Evolutionary conservation across 1,140 invertebrate species (phyloP), one percentile per base, ranked within the genome.

Genomic region (Magallana angulata): DNA sequence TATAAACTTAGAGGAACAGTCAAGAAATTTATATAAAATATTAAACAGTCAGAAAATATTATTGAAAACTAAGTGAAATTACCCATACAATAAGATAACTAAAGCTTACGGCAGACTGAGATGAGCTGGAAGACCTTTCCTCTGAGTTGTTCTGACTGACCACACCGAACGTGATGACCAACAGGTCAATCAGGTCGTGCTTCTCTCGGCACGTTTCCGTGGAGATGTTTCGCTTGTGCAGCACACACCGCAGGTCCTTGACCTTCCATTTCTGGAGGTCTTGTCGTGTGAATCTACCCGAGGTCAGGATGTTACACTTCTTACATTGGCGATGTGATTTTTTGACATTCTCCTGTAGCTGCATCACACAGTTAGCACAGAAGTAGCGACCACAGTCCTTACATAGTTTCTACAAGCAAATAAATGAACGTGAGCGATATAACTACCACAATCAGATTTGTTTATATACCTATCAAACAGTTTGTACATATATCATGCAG

Each of bases 191-290:
- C 0, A 95, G 87, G 84, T 95, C 94, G 84, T 92, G 88, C 88
- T 95, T 95, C 86, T 95, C 94, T 57, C 82, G 92, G 85, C 94
- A 95, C 12, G 89, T 92, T 57, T 90, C 87, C 6, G 91, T 93
- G 1, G 93, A 90, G 48, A 95, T 93, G 85, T 92, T 93, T 9
- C 91, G 91, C 83, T 87, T 91, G 48, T 91, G 86, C 9, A 95
- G 89, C 84, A 94, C 92, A 68, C 90, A 88, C 59, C 93, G 90
- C 83, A 95, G 91, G 90, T 95, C 93, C 85, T 94, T 95, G 0
- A 93, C 90, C 89, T 92, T 94, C 90, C 93, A 93, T n/a, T 91
- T 85, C 83, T 92, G 90, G 0, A 94, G 90, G 56, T 94, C 92
- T 57, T 92, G 88, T 48, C 92, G 86, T 0, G 91, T 93, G 80